Percentiles rank a stretch among this genome's conserved stretches.
These are phyloP conservation scores for Coenonympha glycerion DNA, from an alignment of 2,888 invertebrate species.

Conservation along the genomic window DNA sequence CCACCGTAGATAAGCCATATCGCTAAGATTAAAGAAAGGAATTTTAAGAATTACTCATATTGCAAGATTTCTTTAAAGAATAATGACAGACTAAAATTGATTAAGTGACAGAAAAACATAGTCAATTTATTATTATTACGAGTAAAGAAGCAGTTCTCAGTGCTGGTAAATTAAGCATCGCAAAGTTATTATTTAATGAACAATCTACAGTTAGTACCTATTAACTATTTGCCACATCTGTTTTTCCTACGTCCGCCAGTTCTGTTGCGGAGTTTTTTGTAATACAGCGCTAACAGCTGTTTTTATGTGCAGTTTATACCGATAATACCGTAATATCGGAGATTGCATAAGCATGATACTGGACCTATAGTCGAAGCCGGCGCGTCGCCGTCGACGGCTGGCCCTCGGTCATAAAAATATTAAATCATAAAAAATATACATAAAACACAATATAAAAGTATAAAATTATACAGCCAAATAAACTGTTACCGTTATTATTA, in stretches of 20 bases:
- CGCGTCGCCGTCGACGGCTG: conserved; percentile 40
- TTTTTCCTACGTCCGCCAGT: conserved; percentile 14
- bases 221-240: conserved; percentile 1
- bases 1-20: no score
- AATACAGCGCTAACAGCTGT: conserved; percentile 31
- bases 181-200: not conserved
- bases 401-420: conserved; percentile 42
- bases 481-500: not conserved
- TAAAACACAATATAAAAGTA: not conserved
- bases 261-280: conserved; percentile 22
- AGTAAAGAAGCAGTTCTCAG: no score
- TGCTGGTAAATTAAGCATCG: no score
- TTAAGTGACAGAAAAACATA: no score
- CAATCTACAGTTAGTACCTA: not conserved
- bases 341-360: conserved; percentile 57
- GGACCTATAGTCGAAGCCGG: conserved; percentile 49
- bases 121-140: no score
- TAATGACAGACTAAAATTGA: no score
- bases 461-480: not conserved
- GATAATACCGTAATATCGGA: conserved; percentile 53
- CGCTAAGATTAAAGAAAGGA: no score
- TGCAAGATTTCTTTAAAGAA: no score
- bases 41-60: no score
- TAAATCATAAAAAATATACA: conserved; percentile 6
- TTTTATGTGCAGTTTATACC: conserved; percentile 44